Conservation (phyloP, 23 tunicate species). For the Halocynthia aurantium region DNA sequence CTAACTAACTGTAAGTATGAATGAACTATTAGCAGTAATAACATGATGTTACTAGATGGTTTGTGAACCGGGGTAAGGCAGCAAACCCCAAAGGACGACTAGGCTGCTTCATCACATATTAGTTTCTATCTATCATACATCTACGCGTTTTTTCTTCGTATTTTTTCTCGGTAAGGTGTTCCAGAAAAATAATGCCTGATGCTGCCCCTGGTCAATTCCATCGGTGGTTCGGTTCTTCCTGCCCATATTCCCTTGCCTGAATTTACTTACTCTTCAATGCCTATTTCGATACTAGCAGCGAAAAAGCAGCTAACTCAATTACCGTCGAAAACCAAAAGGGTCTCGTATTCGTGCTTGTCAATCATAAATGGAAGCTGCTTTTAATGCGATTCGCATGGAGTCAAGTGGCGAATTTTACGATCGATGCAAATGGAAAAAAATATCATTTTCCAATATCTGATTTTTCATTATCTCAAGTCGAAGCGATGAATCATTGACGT, state of each 20-base stretch:
- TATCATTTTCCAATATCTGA: neutral
- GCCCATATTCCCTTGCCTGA: neutral
- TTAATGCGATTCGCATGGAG: neutral
- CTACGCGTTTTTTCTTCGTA: slow-evolving; percentile 2
- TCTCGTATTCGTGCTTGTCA: neutral
- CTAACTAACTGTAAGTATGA: too few species aligned
- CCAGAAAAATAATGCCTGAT: slow-evolving; percentile 7
- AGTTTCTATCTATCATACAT: neutral
- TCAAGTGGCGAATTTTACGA: neutral
- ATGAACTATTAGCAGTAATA: too few species aligned
- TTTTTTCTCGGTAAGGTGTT: slow-evolving; percentile 20
- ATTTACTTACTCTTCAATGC: neutral
- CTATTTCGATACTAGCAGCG: neutral
- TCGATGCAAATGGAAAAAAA: neutral
- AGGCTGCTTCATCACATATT: neutral
- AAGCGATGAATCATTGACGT: neutral
- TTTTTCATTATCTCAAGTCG: neutral
- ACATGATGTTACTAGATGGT: too few species aligned
- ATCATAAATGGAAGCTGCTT: too few species aligned
- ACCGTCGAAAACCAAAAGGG: neutral
- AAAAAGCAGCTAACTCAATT: neutral
- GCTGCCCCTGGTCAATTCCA: neutral
- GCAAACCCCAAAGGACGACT: too few species aligned
- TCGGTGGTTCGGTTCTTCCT: neutral
- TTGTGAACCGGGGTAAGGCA: too few species aligned